Evolutionary conservation across 2,113 vertebrate genomes (phyloP).

Genomic region (Epinephelus cyanopodus): DNA sequence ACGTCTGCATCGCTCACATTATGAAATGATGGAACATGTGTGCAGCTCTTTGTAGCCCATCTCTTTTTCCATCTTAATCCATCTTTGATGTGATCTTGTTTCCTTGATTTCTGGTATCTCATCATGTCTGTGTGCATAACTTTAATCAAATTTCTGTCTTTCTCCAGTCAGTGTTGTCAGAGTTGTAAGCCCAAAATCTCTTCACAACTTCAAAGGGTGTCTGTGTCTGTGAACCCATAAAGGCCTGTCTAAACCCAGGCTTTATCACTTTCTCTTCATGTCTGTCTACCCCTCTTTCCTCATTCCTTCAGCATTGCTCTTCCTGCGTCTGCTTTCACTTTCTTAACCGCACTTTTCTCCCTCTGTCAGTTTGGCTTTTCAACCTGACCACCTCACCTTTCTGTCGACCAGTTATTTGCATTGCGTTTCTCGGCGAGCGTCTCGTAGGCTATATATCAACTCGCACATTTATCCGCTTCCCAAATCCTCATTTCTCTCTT

Average conservation of each 20-base stretch:
- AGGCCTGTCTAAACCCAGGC: slow-evolving; percentile 72
- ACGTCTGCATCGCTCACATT: not conserved
- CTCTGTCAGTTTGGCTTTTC: slow-evolving; percentile 36
- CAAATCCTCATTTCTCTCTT: slow-evolving; percentile 6
- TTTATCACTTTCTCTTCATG: slow-evolving; percentile 66
- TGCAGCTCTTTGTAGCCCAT: slow-evolving; percentile 26
- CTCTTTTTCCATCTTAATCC: slow-evolving; percentile 20
- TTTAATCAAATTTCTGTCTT: slow-evolving; percentile 68
- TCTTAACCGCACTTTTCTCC: slow-evolving; percentile 32
- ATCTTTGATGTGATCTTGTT: slow-evolving; percentile 59
- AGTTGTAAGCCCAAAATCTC: slow-evolving; percentile 72
- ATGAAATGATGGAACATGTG: slow-evolving; percentile 17
- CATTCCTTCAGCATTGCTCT: slow-evolving; percentile 24
- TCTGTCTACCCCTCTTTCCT: slow-evolving; percentile 50
- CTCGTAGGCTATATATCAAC: slow-evolving; percentile 7
- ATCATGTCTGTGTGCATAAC: slow-evolving; percentile 61
- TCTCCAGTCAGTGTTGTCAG: slow-evolving; percentile 63
- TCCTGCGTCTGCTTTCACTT: slow-evolving; percentile 15
- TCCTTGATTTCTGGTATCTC: slow-evolving; percentile 59
- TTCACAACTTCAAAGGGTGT: slow-evolving; percentile 74
- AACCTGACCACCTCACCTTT: slow-evolving; percentile 25
- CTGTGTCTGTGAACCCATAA: slow-evolving; percentile 72
- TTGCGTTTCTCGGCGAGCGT: slow-evolving; percentile 10
- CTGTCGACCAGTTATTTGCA: slow-evolving; percentile 10
- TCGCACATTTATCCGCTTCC: slow-evolving; percentile 21